Evolutionary conservation across 2,113 vertebrate species (phyloP), one percentile per base, ranked within the genome.

Genomic region (Noturus placidus): DNA sequence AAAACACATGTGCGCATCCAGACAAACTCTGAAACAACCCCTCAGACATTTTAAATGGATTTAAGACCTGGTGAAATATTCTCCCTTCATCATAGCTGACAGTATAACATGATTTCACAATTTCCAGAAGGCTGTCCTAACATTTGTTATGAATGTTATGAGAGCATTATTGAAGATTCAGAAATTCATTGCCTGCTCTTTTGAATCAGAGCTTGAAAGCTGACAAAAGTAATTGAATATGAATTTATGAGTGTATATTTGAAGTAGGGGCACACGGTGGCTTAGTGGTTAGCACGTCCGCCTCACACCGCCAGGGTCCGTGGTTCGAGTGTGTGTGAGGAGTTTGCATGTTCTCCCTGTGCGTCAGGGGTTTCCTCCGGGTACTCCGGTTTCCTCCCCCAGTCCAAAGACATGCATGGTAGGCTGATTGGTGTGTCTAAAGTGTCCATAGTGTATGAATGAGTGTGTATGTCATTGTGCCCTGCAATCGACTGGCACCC

Each of bases 141-240:
- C 65, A 69, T 30, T 33, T 33, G 30, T 69, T 69, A 67, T 14
- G 13, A 14, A 4, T 67, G 27, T 67, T 30, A 17, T 19, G n/a
- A 84, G n/a, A 69, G 14, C 61, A 33, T n/a, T 65, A 50, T 42
- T 63, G 61, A 63, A 22, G n/a, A 84, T 22, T 69, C n/a, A 84
- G 63, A 54, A 30, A 65, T 27, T 54, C 17, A 30, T 10, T 20
- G 17, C n/a, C 17, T 84, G 20, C 30, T 50, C 1, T 27, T 72
- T 56, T 84, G 7, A 15, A 69, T 33, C 14, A n/a, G 63, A 63
- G 59, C 59, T 27, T 63, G 22, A 25, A 63, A 25, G 59, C 22
- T 69, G 67, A 14, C 4, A 19, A 30, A 14, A 35, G 33, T 35
- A 70, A 8, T 35, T 33, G 30, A 72, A 72, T 20, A 25, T 70